Conservation (phyloP, 2,113 vertebrate genomes). For the Megaceryle torquata region DNA sequence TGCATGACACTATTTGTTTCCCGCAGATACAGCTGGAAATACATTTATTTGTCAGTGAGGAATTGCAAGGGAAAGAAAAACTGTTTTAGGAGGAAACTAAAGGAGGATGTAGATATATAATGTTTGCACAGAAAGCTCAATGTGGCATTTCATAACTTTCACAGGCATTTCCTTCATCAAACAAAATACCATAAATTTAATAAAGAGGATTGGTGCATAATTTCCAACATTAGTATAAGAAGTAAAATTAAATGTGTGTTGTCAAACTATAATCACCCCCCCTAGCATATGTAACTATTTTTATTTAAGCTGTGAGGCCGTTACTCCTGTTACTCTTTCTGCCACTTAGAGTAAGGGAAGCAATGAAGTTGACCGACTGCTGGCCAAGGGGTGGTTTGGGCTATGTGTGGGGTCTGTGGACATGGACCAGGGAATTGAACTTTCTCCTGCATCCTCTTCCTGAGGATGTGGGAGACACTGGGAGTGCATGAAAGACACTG, state of each 20-base stretch:
- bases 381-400: neutral
- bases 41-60: constrained; percentile 66
- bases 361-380: neutral
- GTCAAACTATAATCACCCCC: neutral
- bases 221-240: neutral
- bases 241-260: neutral
- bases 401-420: neutral
- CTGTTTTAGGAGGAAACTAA: neutral
- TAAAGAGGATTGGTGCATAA: neutral
- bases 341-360: neutral
- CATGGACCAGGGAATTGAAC: neutral
- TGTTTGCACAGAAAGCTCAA: neutral
- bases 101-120: neutral
- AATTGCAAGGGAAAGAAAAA: constrained; percentile 5
- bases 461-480: neutral
- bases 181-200: neutral
- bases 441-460: neutral
- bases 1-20: constrained; percentile 68
- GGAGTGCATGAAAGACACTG: neutral
- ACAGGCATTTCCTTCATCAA: neutral
- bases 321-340: neutral
- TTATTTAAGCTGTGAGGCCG: neutral
- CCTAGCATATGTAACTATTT: neutral
- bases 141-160: neutral
- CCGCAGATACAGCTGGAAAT: constrained; percentile 74